Percentiles rank a stretch among this genome's conserved stretches.
Evolutionary conservation across 2,888 invertebrate species (phyloP).

Genomic region (Aricia artaxerxes): DNA sequence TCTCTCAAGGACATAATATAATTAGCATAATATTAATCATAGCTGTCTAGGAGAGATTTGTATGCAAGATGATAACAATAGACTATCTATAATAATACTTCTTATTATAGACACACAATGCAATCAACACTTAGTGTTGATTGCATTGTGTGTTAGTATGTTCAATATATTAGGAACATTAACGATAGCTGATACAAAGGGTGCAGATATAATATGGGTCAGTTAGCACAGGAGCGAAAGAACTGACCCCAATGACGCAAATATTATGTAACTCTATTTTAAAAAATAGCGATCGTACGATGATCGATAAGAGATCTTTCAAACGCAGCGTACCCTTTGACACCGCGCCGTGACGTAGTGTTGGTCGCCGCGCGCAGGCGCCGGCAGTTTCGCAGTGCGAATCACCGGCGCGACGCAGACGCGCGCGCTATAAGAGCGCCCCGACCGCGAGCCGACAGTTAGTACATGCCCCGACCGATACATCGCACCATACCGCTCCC

Average conservation of each 20-base stretch:
- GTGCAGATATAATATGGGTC: background rate
- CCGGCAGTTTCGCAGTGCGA: slow-evolving; percentile 12
- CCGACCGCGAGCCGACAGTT: background rate
- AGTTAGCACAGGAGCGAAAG: background rate
- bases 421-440: slow-evolving; percentile 26
- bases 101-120: background rate
- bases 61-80: background rate
- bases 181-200: too few species aligned
- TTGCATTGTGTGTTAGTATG: too few species aligned
- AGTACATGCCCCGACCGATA: background rate
- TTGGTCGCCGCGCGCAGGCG: background rate
- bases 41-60: background rate
- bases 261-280: background rate
- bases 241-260: background rate
- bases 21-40: background rate
- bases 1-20: background rate
- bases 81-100: background rate
- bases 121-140: too few species aligned
- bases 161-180: too few species aligned
- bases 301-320: slow-evolving; percentile 4
- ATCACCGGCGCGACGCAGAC: background rate
- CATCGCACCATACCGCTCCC: background rate
- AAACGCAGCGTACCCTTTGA: slow-evolving; percentile 15
- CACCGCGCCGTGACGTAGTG: slow-evolving; percentile 1
- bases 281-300: background rate